phyloP scores from a whole-genome alignment of 2,888 invertebrate genomes.

The Folsomia candida region DNA sequence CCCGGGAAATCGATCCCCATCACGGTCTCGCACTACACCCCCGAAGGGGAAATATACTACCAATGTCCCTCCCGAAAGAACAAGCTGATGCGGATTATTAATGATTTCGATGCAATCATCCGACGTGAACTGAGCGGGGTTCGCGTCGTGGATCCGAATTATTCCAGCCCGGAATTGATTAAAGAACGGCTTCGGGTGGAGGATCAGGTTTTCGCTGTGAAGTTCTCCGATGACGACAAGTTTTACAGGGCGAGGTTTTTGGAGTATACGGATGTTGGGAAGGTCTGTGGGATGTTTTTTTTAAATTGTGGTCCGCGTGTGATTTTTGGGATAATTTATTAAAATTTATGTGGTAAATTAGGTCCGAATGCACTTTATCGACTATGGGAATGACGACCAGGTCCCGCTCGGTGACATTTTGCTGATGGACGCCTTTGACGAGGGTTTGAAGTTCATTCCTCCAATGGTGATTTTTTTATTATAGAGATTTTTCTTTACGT shows the following conservation, averaged over 20 bases:
- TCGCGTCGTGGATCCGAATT: background rate
- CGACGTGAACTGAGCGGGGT: background rate
- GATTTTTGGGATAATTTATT: too few species aligned
- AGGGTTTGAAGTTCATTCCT: background rate
- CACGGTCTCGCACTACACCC: background rate
- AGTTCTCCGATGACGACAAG: background rate
- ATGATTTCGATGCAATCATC: background rate
- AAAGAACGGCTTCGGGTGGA: background rate
- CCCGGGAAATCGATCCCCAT: background rate
- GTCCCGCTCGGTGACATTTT: background rate
- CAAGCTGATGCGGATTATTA: background rate
- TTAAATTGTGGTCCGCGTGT: background rate
- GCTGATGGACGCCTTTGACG: background rate
- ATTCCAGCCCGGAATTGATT: background rate
- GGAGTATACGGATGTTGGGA: background rate
- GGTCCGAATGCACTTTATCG: background rate
- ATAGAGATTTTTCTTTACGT: too few species aligned
- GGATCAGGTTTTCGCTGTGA: background rate
- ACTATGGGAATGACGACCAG: background rate
- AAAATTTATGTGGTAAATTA: too few species aligned
- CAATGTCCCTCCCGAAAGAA: background rate
- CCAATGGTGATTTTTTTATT: background rate
- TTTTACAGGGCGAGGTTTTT: background rate
- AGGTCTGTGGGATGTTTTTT: too few species aligned
- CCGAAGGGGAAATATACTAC: background rate